Conservation (phyloP, 1,140 invertebrate genomes). For the Campoletis sonorensis region DNA sequence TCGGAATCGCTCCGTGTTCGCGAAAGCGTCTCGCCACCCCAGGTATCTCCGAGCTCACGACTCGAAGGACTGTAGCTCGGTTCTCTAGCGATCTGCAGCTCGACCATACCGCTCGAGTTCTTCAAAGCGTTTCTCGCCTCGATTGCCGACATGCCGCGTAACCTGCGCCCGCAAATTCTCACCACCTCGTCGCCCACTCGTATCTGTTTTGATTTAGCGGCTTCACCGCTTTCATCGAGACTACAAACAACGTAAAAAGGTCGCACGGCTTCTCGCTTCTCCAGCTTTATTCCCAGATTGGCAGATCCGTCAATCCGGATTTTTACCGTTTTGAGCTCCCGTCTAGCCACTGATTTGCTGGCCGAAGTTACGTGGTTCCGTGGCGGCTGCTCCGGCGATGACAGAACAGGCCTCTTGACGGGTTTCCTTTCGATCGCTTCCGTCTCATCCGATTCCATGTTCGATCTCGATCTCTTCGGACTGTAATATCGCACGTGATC, state of each 20-base stretch:
- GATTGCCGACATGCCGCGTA: conserved; percentile 79
- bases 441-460: conserved; percentile 52
- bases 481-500: conserved; percentile 58
- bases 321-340: conserved; percentile 68
- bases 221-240: conserved; percentile 65
- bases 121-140: conserved; percentile 80
- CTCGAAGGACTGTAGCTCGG: conserved; percentile 55
- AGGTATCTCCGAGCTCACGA: conserved; percentile 60
- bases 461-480: conserved; percentile 66
- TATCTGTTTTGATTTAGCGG: conserved; percentile 67
- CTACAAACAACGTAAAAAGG: conserved; percentile 69
- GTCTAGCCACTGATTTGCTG: conserved; percentile 52
- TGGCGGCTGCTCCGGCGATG: conserved; percentile 26
- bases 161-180: conserved; percentile 81
- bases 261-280: conserved; percentile 65
- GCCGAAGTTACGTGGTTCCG: not conserved
- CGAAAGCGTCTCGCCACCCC: conserved; percentile 60
- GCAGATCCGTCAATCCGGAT: conserved; percentile 57
- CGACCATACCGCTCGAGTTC: conserved; percentile 67
- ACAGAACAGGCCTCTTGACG: conserved; percentile 55
- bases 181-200: conserved; percentile 82
- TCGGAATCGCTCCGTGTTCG: conserved; percentile 64
- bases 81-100: conserved; percentile 66
- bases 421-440: conserved; percentile 48
- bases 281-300: conserved; percentile 65